Evolutionary conservation across 2,797 vertebrate species (phyloP).

Genomic region (Clarias fuscus): DNA sequence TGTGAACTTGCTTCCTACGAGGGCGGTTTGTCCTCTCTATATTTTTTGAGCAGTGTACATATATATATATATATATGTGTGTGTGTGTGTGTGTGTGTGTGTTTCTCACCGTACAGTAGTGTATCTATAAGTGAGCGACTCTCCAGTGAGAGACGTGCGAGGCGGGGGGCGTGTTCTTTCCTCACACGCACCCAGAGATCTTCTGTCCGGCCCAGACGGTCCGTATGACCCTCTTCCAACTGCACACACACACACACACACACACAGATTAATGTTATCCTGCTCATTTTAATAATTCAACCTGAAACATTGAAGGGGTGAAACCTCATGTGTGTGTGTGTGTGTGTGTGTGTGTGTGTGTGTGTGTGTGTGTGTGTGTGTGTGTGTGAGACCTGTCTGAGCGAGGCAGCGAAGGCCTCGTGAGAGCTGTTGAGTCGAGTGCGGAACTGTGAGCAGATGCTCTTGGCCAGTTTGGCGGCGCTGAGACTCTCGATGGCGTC

Average conservation of each 20-base stretch:
- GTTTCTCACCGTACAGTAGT: conserved; percentile 84
- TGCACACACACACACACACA: conserved; percentile 60
- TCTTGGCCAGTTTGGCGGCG: conserved; percentile 92
- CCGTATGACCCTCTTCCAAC: conserved; percentile 94
- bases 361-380: not conserved
- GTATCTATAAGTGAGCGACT: conserved; percentile 93
- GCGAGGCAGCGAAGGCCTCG: conserved; percentile 91
- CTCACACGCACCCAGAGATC: conserved; percentile 95
- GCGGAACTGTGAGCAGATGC: conserved; percentile 97
- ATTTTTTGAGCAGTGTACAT: too few species aligned
- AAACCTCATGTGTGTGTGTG: not conserved
- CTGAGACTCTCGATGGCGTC: conserved; percentile 98
- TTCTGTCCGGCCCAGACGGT: conserved; percentile 92
- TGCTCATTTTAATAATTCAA: not conserved
- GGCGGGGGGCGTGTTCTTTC: conserved; percentile 93
- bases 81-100: not conserved
- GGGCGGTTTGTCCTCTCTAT: too few species aligned
- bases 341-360: not conserved
- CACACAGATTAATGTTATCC: too few species aligned
- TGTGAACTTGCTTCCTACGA: too few species aligned
- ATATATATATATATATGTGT: too few species aligned
- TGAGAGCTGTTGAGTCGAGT: conserved; percentile 95
- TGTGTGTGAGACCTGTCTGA: conserved; percentile 81
- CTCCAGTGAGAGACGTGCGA: conserved; percentile 92
- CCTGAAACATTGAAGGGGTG: not conserved